Evolutionary conservation across 1,140 invertebrate species (phyloP), one percentile per base, ranked within the genome.

Genomic region (Hestina assimilis): DNA sequence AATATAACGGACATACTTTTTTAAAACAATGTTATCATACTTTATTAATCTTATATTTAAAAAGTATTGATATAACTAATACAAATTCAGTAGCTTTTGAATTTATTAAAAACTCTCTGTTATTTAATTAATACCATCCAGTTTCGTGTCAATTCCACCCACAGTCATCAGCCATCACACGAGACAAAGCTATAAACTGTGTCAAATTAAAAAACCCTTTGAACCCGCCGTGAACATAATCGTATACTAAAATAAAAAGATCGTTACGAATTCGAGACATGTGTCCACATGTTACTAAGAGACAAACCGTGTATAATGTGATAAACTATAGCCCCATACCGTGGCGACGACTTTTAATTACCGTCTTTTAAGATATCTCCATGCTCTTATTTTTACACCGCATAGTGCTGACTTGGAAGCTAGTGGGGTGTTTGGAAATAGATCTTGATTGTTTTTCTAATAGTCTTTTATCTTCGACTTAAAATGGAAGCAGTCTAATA

Each of bases 121-220:
- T 56, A 63, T 67, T 77, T 66, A 73, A 75, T 76, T 72, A 80
- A 76, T 69, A 63, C 52, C 64, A 66, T 65, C 55, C 63, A 68
- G 64, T 64, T 47, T 51, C 35, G 15, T 59, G 58, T 45, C 66
- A 41, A 40, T 61, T 50, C 59, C 43, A 55, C 59, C 63, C 55
- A 61, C 59, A 43, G 57, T 17, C 40, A 42, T 42, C 28, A 23
- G 2, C 66, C 68, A 72, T 79, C 76, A 78, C 81, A 78, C 69
- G 68, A 71, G 66, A 80, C 74, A 72, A 68, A 75, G 68, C 75
- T 60, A 81, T 86, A 83, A 86, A 86, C 58, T 84, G 83, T 83
- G 83, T 84, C 83, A 84, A 86, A 86, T 86, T 86, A 83, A 83
- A 82, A 84, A 83, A 75, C 72, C 69, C 74, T 86, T 86, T 83